Percentiles rank a stretch among this genome's conserved stretches.
Evolutionary conservation across 2,113 vertebrate species (phyloP).

Genomic region (Aramus guarauna): DNA sequence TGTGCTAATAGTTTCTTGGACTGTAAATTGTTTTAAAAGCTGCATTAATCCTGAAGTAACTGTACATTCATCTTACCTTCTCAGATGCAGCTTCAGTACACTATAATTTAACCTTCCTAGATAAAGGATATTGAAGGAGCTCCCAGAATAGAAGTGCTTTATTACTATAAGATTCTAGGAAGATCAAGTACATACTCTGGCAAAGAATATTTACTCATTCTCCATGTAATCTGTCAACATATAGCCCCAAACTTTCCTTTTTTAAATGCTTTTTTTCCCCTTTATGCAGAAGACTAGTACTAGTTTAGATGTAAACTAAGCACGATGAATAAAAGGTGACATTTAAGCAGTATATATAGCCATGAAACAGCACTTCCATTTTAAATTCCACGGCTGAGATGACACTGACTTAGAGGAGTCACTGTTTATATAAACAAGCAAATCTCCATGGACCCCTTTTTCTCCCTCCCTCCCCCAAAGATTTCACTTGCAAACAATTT

Average conservation of each 20-base stretch:
- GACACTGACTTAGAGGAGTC: neutral
- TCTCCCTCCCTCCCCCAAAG: neutral
- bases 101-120: conserved; percentile 30
- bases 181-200: neutral
- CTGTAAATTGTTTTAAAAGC: conserved; percentile 13
- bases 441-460: neutral
- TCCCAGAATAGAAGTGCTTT: neutral
- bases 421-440: neutral
- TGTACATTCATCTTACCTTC: conserved; percentile 18
- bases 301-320: neutral
- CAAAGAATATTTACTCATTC: neutral
- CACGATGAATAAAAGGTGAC: neutral
- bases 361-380: neutral
- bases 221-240: neutral
- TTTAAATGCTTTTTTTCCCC: neutral
- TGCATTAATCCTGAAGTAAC: conserved; percentile 20
- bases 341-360: neutral
- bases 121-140: neutral
- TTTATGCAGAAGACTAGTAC: neutral
- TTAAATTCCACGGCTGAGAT: neutral
- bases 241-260: neutral
- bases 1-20: neutral
- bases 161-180: conserved; percentile 3
- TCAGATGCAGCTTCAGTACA: neutral
- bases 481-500: neutral